Conservation (phyloP, 1,140 invertebrate genomes). For the Pseudobourletiella spinata region DNA sequence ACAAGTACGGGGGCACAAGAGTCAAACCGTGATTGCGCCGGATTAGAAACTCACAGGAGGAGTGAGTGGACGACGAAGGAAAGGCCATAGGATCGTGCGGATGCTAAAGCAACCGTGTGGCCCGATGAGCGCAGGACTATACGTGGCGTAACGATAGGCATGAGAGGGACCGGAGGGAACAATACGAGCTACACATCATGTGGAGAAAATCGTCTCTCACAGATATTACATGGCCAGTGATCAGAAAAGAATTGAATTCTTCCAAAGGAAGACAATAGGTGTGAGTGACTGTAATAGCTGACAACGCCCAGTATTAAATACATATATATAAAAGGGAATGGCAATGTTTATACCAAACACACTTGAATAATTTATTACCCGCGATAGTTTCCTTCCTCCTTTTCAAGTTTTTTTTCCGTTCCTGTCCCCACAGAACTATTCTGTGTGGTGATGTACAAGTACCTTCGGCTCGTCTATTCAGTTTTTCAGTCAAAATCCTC, state of each 20-base stretch:
- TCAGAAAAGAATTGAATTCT: not conserved
- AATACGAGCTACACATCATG: not conserved
- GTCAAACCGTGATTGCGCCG: no score
- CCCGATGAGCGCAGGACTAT: no score
- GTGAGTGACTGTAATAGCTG: not conserved
- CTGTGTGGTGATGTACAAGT: no score
- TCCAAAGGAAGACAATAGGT: not conserved
- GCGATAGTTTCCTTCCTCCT: not conserved
- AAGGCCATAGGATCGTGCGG: no score
- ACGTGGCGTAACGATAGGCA: no score
- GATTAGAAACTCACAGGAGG: no score
- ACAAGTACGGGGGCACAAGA: no score
- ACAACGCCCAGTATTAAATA: conserved; percentile 6
- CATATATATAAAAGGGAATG: not conserved
- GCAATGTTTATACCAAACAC: not conserved
- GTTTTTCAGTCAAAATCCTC: no score
- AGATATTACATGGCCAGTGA: not conserved
- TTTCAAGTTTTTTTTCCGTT: not conserved
- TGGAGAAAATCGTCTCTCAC: not conserved
- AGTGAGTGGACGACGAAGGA: no score
- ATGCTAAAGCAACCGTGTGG: no score
- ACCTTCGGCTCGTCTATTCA: no score
- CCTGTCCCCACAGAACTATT: no score
- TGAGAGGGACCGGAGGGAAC: not conserved
- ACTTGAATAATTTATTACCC: not conserved